A percentile compares a stretch with the other conserved stretches of the same genome.
These are phyloP conservation scores for Leptopilina myrica DNA, from an alignment of 2,888 invertebrate species.

Conservation along the genomic window DNA sequence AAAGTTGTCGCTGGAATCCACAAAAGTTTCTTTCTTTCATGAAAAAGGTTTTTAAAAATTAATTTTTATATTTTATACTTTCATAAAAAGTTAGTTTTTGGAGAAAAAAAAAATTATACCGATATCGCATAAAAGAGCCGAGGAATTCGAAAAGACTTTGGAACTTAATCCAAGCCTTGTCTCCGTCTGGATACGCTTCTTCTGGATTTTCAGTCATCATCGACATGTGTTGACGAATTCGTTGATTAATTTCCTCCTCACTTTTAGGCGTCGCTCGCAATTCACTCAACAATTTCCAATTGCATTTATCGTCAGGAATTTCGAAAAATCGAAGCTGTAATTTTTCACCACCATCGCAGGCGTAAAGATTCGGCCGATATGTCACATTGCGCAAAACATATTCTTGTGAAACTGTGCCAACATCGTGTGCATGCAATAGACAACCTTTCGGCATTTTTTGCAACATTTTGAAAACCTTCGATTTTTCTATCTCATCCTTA, in stretches of 20 bases:
- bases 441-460: slow-evolving; percentile 86
- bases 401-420: slow-evolving; percentile 81
- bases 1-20: too few species aligned
- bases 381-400: slow-evolving; percentile 81
- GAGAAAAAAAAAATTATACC: slow-evolving; percentile 50
- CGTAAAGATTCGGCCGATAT: slow-evolving; percentile 80
- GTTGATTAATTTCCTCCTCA: slow-evolving; percentile 77
- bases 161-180: slow-evolving; percentile 54
- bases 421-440: slow-evolving; percentile 84
- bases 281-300: slow-evolving; percentile 64
- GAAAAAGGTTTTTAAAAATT: too few species aligned
- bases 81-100: too few species aligned
- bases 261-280: slow-evolving; percentile 55
- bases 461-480: slow-evolving; percentile 83
- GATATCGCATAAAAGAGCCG: slow-evolving; percentile 61
- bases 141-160: slow-evolving; percentile 48
- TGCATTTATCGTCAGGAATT: slow-evolving; percentile 55
- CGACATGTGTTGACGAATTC: slow-evolving; percentile 79
- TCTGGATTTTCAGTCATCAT: slow-evolving; percentile 79
- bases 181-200: slow-evolving; percentile 41
- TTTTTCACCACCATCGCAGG: slow-evolving; percentile 71
- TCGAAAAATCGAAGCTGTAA: slow-evolving; percentile 49
- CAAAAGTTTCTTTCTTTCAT: too few species aligned
- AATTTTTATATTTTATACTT: too few species aligned
- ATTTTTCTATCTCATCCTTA: slow-evolving; percentile 79